These are phyloP conservation scores for Zygothrica quintamaculata DNA, from an alignment of 2,888 invertebrate genomes.

Conservation along the genomic window DNA sequence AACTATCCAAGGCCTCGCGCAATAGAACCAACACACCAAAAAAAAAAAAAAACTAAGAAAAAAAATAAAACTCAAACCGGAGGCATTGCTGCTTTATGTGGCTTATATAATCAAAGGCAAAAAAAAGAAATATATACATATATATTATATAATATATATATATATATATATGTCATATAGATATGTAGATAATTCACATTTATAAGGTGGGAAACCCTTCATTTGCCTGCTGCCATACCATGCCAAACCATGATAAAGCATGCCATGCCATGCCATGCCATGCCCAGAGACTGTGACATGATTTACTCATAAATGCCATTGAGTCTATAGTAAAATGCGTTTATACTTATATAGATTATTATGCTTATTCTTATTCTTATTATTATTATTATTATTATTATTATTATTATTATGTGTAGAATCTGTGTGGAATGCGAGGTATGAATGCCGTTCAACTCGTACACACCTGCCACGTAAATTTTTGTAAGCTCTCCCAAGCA, in stretches of 20 bases:
- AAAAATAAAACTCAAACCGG: conserved; percentile 30
- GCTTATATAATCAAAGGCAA: conserved; percentile 64
- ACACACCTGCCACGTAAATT: conserved; percentile 77
- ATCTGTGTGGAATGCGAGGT: conserved; percentile 65
- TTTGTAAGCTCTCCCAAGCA: conserved; percentile 56
- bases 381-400: too few species aligned
- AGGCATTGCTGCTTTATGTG: conserved; percentile 45
- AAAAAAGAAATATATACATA: conserved; percentile 27
- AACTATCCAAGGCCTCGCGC: conserved; percentile 53
- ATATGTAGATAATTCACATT: conserved; percentile 1
- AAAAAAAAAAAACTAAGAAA: conserved; percentile 18
- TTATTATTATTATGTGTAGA: too few species aligned
- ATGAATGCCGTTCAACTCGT: conserved; percentile 25
- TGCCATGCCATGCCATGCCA: too few species aligned
- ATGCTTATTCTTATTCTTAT: too few species aligned
- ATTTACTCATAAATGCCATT: conserved; percentile 29
- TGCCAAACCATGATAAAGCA: too few species aligned
- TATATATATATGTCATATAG: neutral
- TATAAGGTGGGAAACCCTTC: conserved; percentile 19
- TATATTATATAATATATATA: conserved; percentile 2
- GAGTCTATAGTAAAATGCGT: conserved; percentile 19
- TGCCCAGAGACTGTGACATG: conserved; percentile 20
- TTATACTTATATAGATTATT: conserved; percentile 57
- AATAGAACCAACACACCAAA: conserved; percentile 14
- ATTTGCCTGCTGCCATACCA: too few species aligned